Evolutionary conservation across 1,140 invertebrate species (phyloP), one percentile per base, ranked within the genome.

Genomic region (Nebria ingens): DNA sequence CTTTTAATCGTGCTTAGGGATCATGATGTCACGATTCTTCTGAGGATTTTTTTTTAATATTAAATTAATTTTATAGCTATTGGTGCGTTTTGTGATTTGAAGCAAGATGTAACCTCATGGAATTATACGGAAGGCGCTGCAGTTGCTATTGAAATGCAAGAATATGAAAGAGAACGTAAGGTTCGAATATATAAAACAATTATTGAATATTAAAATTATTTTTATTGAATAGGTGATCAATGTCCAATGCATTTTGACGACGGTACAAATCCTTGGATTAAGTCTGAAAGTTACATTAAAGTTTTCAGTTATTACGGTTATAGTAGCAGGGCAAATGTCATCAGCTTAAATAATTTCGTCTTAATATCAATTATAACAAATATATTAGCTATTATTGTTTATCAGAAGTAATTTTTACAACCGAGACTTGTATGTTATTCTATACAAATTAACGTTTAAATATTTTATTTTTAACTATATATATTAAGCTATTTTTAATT

Each of bases 191-290:
- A 56, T 40, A 21, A 17, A 54, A 20, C n/a, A 52, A 22, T 3
- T 58, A 11, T 54, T 22, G 15, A 52, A 19, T 17, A 40, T 19
- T 55, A 52, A 22, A 38, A 34, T 42, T 59, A 52, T 34, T 54
- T 51, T 54, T 38, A 55, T 25, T 15, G 21, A 21, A 57, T 62
- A 84, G 82, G 84, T 58, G 93, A 97, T 73, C 87, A 91, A 64
- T 96, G 93, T 71, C 92, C 93, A 0, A 93, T 96, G 91, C 83
- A 87, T 68, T 96, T 95, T 69, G 91, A 96, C 65, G 91, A 96
- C 71, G 93, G 93, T 1, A 73, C 76, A 21, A 83, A 96, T 74
- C 93, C 93, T 0, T 95, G 89, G 87, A 65, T 77, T 19, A 68
- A 78, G 50, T 80, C 80, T 19, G 87, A 89, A 64, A 86, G 82